A percentile compares a stretch with the other conserved stretches of the same genome.
phyloP scores from a whole-genome alignment of 1,140 invertebrate genomes.

The Zaprionus gabonicus region DNA sequence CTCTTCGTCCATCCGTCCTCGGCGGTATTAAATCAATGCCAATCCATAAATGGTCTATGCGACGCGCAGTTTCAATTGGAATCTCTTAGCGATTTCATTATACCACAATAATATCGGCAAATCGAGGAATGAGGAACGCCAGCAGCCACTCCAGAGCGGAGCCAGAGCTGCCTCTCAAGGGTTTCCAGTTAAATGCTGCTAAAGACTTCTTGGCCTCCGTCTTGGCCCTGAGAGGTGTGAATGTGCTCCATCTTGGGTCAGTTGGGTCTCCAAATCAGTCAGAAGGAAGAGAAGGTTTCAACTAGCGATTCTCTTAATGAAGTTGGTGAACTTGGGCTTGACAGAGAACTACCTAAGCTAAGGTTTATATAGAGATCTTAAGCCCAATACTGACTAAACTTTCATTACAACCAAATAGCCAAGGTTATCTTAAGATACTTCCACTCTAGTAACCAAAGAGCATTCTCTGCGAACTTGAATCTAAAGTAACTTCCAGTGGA shows the following conservation, averaged over 20 bases:
- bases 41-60: conserved; percentile 79
- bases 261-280: neutral
- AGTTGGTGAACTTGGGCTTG: neutral
- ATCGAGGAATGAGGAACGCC: conserved; percentile 30
- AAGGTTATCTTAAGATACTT: neutral
- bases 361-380: too few species aligned
- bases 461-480: neutral
- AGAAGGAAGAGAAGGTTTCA: neutral
- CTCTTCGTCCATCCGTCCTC: conserved; percentile 21
- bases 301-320: neutral
- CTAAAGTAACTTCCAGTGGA: neutral
- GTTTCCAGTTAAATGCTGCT: conserved; percentile 31
- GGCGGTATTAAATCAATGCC: conserved; percentile 82
- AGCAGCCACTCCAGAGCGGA: conserved; percentile 5
- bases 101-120: conserved; percentile 74
- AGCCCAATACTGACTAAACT: neutral
- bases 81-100: conserved; percentile 79
- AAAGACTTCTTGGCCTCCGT: neutral
- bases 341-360: too few species aligned
- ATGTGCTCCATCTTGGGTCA: conserved; percentile 18
- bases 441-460: neutral
- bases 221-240: conserved; percentile 26
- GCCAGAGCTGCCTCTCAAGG: conserved; percentile 6
- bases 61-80: conserved; percentile 74
- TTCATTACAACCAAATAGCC: neutral